phyloP scores from a whole-genome alignment of 2,888 invertebrate species.

The Anarsia innoxiella region DNA sequence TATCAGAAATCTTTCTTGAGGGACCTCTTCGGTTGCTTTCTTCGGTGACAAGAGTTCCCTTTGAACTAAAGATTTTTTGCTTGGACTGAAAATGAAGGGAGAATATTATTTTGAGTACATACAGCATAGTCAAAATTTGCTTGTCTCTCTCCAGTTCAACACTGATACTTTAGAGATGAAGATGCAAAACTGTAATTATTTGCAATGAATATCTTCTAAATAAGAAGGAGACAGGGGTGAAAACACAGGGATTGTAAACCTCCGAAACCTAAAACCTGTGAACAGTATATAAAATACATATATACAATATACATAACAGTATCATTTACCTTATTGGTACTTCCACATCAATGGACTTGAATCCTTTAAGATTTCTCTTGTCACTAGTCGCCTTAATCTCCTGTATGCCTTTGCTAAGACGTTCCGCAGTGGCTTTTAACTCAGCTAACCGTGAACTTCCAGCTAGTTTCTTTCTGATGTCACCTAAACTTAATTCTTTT shows the following conservation, averaged over 20 bases:
- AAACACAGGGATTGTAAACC: too few relatives aligned
- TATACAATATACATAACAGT: too few relatives aligned
- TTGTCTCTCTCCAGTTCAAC: too few relatives aligned
- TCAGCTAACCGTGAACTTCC: constrained; percentile 82
- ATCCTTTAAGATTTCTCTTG: constrained; percentile 77
- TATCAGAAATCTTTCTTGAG: constrained; percentile 65
- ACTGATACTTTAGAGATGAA: too few relatives aligned
- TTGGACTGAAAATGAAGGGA: constrained; percentile 74
- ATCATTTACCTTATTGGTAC: constrained; percentile 81
- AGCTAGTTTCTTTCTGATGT: constrained; percentile 80
- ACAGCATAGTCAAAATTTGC: too few relatives aligned
- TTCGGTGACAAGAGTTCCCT: constrained; percentile 74
- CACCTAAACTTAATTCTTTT: constrained; percentile 79
- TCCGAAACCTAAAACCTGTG: too few relatives aligned
- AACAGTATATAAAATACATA: too few relatives aligned
- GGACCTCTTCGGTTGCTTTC: constrained; percentile 53
- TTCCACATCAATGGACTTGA: constrained; percentile 85
- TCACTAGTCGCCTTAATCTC: constrained; percentile 71
- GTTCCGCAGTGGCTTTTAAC: constrained; percentile 79
- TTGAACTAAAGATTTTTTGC: constrained; percentile 50
- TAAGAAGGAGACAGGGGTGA: too few relatives aligned
- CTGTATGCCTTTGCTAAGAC: constrained; percentile 78
- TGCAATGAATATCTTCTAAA: too few relatives aligned
- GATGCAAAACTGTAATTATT: too few relatives aligned
- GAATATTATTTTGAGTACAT: neutral